Percentiles rank a stretch among this genome's conserved stretches.
Evolutionary conservation across 2,113 vertebrate species (phyloP).

Genomic region (Peromyscus californicus): DNA sequence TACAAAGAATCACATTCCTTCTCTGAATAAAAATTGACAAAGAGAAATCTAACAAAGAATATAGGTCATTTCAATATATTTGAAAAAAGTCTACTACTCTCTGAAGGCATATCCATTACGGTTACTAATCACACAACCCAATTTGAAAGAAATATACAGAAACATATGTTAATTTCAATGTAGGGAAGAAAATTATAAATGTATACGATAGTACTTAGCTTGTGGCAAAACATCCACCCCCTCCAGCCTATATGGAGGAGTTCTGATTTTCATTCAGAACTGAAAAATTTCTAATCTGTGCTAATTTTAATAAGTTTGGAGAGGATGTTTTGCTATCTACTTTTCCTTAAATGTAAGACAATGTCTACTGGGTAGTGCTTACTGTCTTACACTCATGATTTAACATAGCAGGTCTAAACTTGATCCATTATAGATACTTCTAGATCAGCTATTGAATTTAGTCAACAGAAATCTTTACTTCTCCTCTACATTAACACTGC

Average conservation of each 20-base stretch:
- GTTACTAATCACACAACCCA: not conserved
- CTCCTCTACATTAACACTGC: not conserved
- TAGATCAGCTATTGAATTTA: not conserved
- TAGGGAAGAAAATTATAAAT: not conserved
- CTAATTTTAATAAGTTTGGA: not conserved
- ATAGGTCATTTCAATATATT: not conserved
- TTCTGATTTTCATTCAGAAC: too few relatives aligned
- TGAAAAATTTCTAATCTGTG: not conserved
- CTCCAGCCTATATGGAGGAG: too few relatives aligned
- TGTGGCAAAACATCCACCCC: too few relatives aligned
- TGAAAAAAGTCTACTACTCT: not conserved
- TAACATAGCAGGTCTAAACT: not conserved
- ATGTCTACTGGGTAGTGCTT: not conserved
- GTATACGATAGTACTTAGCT: not conserved
- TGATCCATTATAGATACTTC: not conserved
- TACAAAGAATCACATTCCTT: conserved; percentile 31
- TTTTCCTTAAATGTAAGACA: not conserved
- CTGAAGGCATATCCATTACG: not conserved
- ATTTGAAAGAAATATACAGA: not conserved
- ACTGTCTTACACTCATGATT: not conserved
- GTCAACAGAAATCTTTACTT: not conserved
- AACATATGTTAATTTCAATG: not conserved
- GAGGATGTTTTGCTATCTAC: not conserved
- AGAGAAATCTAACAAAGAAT: not conserved
- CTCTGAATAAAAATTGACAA: conserved; percentile 52